Percentiles rank a stretch among this genome's conserved stretches.
phyloP scores from a whole-genome alignment of 2,797 vertebrate genomes.

The Clarias fuscus region DNA sequence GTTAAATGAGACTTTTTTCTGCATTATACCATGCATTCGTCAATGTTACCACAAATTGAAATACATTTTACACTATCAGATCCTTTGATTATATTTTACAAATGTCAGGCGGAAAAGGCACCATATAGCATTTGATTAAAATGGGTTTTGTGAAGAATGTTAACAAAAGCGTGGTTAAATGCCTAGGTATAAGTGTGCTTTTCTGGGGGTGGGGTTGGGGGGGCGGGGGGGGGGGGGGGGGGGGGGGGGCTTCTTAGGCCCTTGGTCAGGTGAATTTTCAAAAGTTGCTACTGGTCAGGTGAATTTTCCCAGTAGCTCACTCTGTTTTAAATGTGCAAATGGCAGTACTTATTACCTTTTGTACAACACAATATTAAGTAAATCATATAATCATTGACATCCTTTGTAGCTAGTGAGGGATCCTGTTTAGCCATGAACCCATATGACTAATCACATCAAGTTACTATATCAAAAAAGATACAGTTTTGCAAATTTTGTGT shows the following conservation, averaged over 20 bases:
- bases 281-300: not conserved
- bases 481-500: slow-evolving; percentile 32
- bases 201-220: not conserved
- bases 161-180: not conserved
- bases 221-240: not conserved
- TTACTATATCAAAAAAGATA: not conserved
- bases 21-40: not conserved
- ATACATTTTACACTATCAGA: not conserved
- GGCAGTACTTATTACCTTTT: not conserved
- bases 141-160: not conserved
- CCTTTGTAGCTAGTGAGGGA: not conserved
- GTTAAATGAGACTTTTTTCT: not conserved
- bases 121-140: not conserved
- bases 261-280: too few species aligned
- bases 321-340: not conserved
- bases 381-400: not conserved
- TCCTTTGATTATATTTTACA: not conserved
- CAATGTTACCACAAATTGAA: not conserved
- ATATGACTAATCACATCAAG: not conserved
- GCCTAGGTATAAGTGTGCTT: not conserved
- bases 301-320: not conserved
- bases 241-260: not conserved
- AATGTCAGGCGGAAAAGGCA: not conserved
- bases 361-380: not conserved
- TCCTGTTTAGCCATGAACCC: not conserved